A percentile compares a stretch with the other conserved stretches of the same genome.
Conservation (phyloP, 53 echinoderm and acorn worm genomes). For the Apostichopus leukothele region DNA sequence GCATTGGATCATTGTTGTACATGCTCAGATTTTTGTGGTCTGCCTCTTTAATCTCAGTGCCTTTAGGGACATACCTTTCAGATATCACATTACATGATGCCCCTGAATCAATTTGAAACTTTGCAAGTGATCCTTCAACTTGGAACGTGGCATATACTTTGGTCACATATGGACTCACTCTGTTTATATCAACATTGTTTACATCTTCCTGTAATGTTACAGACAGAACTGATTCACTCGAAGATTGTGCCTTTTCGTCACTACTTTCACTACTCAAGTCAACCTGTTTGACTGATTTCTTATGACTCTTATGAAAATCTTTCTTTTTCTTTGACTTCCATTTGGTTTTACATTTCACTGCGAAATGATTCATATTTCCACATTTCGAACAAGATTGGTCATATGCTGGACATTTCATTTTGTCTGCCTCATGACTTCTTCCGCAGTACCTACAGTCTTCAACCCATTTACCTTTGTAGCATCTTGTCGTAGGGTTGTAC, state of each 20-base stretch:
- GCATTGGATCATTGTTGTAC: slow-evolving; percentile 31
- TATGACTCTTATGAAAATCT: too few relatives aligned
- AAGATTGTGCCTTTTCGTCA: background rate
- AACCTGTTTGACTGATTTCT: background rate
- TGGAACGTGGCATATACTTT: slow-evolving; percentile 17
- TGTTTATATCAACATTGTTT: background rate
- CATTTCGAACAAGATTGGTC: slow-evolving; percentile 13
- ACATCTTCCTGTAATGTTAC: slow-evolving; percentile 7
- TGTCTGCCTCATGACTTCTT: slow-evolving; percentile 11
- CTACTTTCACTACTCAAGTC: background rate
- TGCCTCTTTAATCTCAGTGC: background rate
- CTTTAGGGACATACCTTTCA: slow-evolving; percentile 32
- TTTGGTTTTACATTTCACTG: background rate
- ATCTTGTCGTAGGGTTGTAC: background rate
- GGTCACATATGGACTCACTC: slow-evolving; percentile 7
- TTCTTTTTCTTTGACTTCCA: background rate
- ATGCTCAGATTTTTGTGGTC: slow-evolving; percentile 1
- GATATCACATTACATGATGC: slow-evolving; percentile 39
- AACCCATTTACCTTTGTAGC: too few relatives aligned
- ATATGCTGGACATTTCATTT: slow-evolving; percentile 39
- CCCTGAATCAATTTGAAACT: slow-evolving; percentile 43
- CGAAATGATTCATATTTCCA: slow-evolving; percentile 22
- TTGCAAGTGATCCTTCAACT: slow-evolving; percentile 1
- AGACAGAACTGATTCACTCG: slow-evolving; percentile 4
- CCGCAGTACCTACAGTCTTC: slow-evolving; percentile 48